Conservation (phyloP, 2,888 invertebrate genomes). For the Synanthedon andrenaeformis region DNA sequence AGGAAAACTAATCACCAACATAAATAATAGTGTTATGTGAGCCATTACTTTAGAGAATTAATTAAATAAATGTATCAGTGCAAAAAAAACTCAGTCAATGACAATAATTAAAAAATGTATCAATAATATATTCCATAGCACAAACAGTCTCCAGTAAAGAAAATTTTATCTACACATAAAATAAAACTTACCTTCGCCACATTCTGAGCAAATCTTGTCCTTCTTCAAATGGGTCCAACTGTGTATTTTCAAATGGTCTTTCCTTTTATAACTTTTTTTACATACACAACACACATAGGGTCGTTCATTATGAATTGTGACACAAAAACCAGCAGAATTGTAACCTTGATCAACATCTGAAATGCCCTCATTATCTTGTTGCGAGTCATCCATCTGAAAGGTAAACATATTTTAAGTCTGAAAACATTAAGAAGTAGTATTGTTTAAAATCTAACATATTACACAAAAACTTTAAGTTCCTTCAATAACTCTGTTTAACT, state of each 20-base stretch:
- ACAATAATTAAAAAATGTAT: too few relatives aligned
- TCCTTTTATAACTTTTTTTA: slow-evolving; percentile 81
- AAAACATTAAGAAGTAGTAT: too few relatives aligned
- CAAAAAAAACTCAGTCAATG: too few relatives aligned
- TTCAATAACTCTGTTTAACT: too few relatives aligned
- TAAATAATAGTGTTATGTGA: too few relatives aligned
- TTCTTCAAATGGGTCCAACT: slow-evolving; percentile 83
- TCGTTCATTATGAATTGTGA: slow-evolving; percentile 58
- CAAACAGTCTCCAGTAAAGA: too few relatives aligned
- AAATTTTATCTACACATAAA: not conserved
- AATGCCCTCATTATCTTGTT: not conserved
- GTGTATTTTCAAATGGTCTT: slow-evolving; percentile 84
- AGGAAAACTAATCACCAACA: too few relatives aligned
- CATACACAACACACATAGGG: slow-evolving; percentile 80
- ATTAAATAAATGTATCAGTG: too few relatives aligned
- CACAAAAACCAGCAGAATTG: not conserved
- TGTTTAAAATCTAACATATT: too few relatives aligned
- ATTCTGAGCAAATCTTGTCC: slow-evolving; percentile 79
- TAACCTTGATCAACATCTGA: not conserved
- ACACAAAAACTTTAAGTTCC: too few relatives aligned
- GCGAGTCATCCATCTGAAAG: not conserved
- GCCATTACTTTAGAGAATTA: too few relatives aligned
- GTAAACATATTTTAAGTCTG: not conserved
- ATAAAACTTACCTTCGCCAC: slow-evolving; percentile 70
- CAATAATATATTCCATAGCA: too few relatives aligned